Base-by-base conservation (phyloP, 92 coral and sea anemone species). In the Palythoa grandiflora region DNA sequence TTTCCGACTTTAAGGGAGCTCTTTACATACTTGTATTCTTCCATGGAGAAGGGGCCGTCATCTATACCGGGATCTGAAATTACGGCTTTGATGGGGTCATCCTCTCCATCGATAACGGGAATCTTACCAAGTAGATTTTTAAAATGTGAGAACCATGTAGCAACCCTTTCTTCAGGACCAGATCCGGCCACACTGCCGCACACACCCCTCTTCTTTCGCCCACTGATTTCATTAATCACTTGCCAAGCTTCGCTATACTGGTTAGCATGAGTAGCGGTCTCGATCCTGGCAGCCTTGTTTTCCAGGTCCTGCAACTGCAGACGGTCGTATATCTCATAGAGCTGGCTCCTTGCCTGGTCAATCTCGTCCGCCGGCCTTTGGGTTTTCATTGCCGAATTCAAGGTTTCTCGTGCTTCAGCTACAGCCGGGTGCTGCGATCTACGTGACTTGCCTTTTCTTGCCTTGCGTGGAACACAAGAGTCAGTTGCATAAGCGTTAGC, bases 141-240 rank as follows among this genome's bases (percentile, higher is more conserved):
- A 47, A 79, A 79, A 48, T 54, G 84, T 5, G 38, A 36, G 47
- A 55, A 38, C 75, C 75, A 61, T 13, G 55, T 83, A 9, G 2
- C 15, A 1, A 20, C 44, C 77, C 77, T 17, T 13, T 73, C 77
- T 73, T 36, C n/a, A 9, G 77, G 53, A 40, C 77, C 44, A 40
- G 15, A 13, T 52, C 77, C 77, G 19, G 19, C 53, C 2, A 73
- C 54, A 38, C n/a, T 17, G 53, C 77, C 54, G 16, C 77, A 52
- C 53, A 38, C 14, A 38, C 52, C 20, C 7, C 44, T 73, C 77
- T 73, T 39, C 75, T 91, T 87, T 1, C 93, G 73, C 11, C 86
- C 93, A 52, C 78, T 87, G 48, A 87, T 75, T 13, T 91, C 79
- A 68, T 83, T 91, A 5, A 91, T 83, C 7, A 68, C 71, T 79